These are phyloP conservation scores for Pterobdella sp. DNA, from an alignment of 2,888 invertebrate genomes.

Conservation along the genomic window DNA sequence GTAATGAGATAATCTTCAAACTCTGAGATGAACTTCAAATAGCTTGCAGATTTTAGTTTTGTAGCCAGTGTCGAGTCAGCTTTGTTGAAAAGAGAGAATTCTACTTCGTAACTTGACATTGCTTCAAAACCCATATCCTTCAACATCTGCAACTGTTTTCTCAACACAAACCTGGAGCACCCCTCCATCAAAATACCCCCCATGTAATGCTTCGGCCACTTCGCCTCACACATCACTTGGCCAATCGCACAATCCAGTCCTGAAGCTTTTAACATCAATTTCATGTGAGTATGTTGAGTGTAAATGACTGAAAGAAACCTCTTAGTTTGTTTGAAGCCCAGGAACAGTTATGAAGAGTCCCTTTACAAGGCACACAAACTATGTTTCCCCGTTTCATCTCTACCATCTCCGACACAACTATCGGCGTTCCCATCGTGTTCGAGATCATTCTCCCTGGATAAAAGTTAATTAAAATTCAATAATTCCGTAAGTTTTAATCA, in stretches of 20 bases:
- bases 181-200: slow-evolving; percentile 25
- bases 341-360: neutral
- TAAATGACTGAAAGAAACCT: too few species aligned
- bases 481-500: too few species aligned
- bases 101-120: slow-evolving; percentile 34
- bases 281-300: too few species aligned
- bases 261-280: too few species aligned
- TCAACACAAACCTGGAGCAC: slow-evolving; percentile 25
- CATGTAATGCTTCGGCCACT: slow-evolving; percentile 26
- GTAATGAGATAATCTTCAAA: slow-evolving; percentile 30
- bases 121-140: slow-evolving; percentile 28
- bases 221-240: slow-evolving; percentile 32
- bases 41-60: slow-evolving; percentile 15
- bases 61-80: slow-evolving; percentile 17
- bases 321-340: too few species aligned
- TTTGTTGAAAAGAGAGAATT: slow-evolving; percentile 31
- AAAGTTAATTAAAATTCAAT: too few species aligned
- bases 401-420: neutral
- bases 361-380: neutral
- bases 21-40: slow-evolving; percentile 17
- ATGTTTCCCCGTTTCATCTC: neutral
- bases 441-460: too few species aligned
- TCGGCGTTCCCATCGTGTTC: too few species aligned
- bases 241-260: slow-evolving; percentile 28
- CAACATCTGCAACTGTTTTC: slow-evolving; percentile 30